A percentile compares a stretch with the other conserved stretches of the same genome.
These are phyloP conservation scores for Corythornis vintsioides DNA, from an alignment of 2,113 vertebrate genomes.

Conservation along the genomic window DNA sequence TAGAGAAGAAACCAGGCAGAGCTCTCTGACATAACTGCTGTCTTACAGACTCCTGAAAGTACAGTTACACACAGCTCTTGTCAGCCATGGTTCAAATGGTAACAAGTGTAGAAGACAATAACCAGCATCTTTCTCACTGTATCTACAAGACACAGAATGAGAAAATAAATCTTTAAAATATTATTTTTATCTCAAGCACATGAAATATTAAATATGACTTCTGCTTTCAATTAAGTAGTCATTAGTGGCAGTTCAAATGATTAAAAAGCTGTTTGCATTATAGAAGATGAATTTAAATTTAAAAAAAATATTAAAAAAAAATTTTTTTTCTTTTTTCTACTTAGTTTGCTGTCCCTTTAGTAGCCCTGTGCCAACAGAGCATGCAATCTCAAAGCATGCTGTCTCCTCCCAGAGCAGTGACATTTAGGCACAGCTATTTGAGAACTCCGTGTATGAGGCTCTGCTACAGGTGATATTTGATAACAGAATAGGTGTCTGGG, in stretches of 20 bases:
- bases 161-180: background rate
- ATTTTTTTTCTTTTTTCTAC: background rate
- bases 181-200: background rate
- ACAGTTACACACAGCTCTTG: background rate
- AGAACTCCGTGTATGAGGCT: background rate
- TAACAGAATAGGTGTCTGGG: background rate
- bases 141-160: background rate
- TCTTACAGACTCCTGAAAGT: background rate
- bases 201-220: background rate
- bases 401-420: background rate
- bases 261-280: background rate
- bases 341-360: background rate
- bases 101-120: background rate
- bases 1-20: background rate
- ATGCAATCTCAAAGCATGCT: background rate
- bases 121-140: background rate
- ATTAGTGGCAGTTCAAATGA: background rate
- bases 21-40: background rate
- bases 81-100: accelerated
- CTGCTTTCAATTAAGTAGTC: background rate
- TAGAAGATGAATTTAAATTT: background rate
- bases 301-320: background rate
- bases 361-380: background rate
- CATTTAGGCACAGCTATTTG: slow-evolving; percentile 32
- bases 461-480: slow-evolving; percentile 17